These are phyloP conservation scores for Rhynchomys soricoides DNA, from an alignment of 2,113 vertebrate species.

Conservation along the genomic window DNA sequence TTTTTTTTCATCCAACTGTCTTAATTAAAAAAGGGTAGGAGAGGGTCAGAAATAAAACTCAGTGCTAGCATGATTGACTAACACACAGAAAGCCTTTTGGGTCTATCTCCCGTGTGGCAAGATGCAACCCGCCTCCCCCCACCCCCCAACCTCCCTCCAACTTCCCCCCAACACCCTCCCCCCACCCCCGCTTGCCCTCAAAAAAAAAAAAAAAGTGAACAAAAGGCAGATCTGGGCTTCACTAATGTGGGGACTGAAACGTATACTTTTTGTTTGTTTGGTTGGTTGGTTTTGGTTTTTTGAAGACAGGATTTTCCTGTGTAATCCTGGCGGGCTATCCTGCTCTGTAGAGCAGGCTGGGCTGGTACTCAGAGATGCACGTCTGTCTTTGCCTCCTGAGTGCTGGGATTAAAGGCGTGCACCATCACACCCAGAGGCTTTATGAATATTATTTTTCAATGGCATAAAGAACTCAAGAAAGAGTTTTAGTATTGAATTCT, in stretches of 20 bases:
- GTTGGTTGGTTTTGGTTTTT: not conserved
- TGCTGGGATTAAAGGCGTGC: not conserved
- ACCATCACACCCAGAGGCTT: not conserved
- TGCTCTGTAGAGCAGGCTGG: not conserved
- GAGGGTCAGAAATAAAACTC: not conserved
- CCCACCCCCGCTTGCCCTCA: too few relatives aligned
- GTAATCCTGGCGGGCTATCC: not conserved
- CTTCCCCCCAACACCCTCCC: too few relatives aligned
- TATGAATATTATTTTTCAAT: not conserved
- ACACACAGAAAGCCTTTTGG: not conserved
- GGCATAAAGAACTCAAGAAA: not conserved
- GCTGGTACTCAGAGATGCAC: not conserved
- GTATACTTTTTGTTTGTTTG: not conserved
- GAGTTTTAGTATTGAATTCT: slow-evolving; percentile 13
- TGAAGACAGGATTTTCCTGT: not conserved
- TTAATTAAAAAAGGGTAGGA: not conserved
- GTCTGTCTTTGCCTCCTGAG: not conserved
- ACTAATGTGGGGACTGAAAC: not conserved
- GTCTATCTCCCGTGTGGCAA: not conserved
- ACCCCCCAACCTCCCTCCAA: too few relatives aligned
- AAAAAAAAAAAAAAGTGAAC: not conserved
- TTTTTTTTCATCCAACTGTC: not conserved
- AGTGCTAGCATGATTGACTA: not conserved
- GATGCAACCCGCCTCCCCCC: too few relatives aligned
- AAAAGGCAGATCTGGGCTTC: not conserved